A percentile compares a stretch with the other conserved stretches of the same genome.
phyloP scores from a whole-genome alignment of 2,888 invertebrate genomes.

The Atherix ibis region DNA sequence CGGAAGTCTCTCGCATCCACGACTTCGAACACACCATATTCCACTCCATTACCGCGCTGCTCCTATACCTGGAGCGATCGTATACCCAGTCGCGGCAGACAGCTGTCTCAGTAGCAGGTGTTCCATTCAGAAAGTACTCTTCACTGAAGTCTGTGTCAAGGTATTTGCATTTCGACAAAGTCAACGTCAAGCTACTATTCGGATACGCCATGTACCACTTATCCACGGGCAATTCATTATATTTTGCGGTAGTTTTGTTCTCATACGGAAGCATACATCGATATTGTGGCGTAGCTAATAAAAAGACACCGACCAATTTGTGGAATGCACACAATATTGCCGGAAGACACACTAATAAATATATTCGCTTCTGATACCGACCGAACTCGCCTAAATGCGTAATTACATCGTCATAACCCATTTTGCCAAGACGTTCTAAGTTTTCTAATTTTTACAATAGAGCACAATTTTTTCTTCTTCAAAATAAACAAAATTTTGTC shows the following conservation, averaged over 20 bases:
- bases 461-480: no score
- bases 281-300: constrained; percentile 47
- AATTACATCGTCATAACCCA: constrained; percentile 58
- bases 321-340: constrained; percentile 58
- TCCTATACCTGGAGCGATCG: constrained; percentile 41
- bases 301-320: constrained; percentile 54
- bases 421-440: no score
- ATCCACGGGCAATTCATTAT: constrained; percentile 28
- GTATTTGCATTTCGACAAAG: constrained; percentile 17
- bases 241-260: constrained; percentile 33
- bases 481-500: no score
- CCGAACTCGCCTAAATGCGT: constrained; percentile 53
- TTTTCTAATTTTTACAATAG: no score
- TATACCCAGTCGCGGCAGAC: constrained; percentile 43
- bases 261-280: constrained; percentile 47
- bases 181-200: constrained; percentile 23
- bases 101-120: constrained; percentile 19
- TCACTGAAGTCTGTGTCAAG: constrained; percentile 32
- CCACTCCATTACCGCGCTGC: constrained; percentile 53
- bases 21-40: constrained; percentile 48
- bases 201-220: constrained; percentile 38
- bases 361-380: constrained; percentile 50
- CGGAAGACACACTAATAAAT: constrained; percentile 50
- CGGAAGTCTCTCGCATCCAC: constrained; percentile 46
- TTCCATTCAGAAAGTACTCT: constrained; percentile 21